These are phyloP conservation scores for Tinamus guttatus DNA, from an alignment of 2,113 vertebrate genomes.

Conservation along the genomic window DNA sequence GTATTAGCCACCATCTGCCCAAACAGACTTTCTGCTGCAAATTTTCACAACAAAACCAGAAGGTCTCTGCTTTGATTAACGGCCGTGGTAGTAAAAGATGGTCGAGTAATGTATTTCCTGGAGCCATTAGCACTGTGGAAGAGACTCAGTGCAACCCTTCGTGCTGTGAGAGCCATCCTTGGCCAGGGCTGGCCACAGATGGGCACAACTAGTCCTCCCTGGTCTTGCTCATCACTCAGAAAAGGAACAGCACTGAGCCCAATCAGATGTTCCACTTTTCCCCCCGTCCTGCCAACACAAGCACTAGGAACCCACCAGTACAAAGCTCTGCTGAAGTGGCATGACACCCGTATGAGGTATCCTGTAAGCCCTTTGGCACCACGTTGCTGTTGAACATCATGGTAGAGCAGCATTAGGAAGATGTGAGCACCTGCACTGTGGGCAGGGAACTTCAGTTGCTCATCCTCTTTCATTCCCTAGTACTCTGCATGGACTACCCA, in stretches of 20 bases:
- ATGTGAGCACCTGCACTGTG: not conserved
- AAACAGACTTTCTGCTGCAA: not conserved
- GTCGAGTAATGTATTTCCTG: not conserved
- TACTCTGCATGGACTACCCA: not conserved
- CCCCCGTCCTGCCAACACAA: not conserved
- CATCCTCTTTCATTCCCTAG: not conserved
- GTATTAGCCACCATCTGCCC: not conserved
- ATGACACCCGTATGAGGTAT: not conserved
- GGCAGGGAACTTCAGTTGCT: not conserved
- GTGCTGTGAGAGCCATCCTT: not conserved
- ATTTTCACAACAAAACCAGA: not conserved
- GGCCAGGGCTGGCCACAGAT: not conserved
- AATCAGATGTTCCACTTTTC: fast-evolving
- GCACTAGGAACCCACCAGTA: not conserved
- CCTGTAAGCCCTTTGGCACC: fast-evolving
- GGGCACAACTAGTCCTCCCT: not conserved
- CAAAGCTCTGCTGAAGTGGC: not conserved
- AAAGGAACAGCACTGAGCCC: not conserved
- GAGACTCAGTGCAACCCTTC: not conserved
- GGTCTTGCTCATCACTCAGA: not conserved
- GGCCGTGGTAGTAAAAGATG: not conserved
- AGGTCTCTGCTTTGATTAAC: not conserved
- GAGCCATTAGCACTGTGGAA: not conserved
- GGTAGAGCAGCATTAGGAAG: not conserved
- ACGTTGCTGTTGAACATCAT: not conserved